A percentile compares a stretch with the other conserved stretches of the same genome.
Evolutionary conservation across 2,888 invertebrate species (phyloP).

Genomic region (Julus scanicus): DNA sequence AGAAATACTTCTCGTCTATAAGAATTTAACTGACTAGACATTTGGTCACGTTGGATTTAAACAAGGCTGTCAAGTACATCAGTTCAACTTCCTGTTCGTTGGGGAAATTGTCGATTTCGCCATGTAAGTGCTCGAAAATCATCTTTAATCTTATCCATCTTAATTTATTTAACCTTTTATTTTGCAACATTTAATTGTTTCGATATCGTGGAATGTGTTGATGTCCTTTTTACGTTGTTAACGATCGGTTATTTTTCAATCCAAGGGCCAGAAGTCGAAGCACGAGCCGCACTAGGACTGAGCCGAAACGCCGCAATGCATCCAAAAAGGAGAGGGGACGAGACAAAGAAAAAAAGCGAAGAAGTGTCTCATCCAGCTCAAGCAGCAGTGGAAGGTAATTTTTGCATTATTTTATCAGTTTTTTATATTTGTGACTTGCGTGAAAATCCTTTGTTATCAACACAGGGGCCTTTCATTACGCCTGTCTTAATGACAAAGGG

Average conservation of each 20-base stretch:
- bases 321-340: constrained; percentile 78
- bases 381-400: constrained; percentile 77
- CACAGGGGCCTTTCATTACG: neutral
- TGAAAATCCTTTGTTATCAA: neutral
- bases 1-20: too few relatives aligned
- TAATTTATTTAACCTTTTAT: neutral
- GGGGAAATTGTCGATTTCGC: neutral
- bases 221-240: neutral
- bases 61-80: neutral
- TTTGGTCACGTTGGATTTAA: too few relatives aligned
- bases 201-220: neutral
- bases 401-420: neutral
- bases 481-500: neutral
- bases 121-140: neutral
- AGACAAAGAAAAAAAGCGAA: constrained; percentile 75
- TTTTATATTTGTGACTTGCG: neutral
- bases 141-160: neutral
- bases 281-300: constrained; percentile 50
- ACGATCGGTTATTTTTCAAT: neutral
- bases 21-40: too few relatives aligned
- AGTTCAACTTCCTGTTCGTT: neutral
- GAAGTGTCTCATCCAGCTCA: constrained; percentile 79
- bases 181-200: neutral
- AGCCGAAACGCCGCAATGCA: constrained; percentile 41
- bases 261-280: constrained; percentile 57